These are phyloP conservation scores for Pherbina coryleti DNA, from an alignment of 2,888 invertebrate species.

Conservation along the genomic window DNA sequence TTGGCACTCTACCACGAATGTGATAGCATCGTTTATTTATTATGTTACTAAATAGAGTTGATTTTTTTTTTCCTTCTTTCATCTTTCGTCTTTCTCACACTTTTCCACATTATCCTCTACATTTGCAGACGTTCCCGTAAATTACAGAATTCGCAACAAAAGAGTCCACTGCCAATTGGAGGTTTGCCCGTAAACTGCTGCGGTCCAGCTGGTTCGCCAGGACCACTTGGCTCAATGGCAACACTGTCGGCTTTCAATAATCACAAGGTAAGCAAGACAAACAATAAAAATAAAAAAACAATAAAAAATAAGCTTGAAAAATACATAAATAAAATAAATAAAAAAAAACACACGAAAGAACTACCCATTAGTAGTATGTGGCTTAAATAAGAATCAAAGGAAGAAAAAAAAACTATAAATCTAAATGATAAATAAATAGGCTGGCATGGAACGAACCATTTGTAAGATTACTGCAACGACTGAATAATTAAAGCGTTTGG, in stretches of 20 bases:
- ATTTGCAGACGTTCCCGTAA: constrained; percentile 78
- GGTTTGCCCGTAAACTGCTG: constrained; percentile 86
- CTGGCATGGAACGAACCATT: not conserved
- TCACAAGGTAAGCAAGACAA: constrained; percentile 75
- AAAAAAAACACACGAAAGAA: not conserved
- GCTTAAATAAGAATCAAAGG: constrained; percentile 4
- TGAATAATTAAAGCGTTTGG: no score
- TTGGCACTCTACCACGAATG: constrained; percentile 9
- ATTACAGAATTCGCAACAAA: constrained; percentile 78
- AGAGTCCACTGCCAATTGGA: constrained; percentile 77
- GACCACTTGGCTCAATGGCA: constrained; percentile 85
- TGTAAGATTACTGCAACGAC: no score
- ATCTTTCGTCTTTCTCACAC: not conserved
- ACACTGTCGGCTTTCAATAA: constrained; percentile 87
- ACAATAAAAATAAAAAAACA: not conserved
- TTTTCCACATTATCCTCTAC: not conserved
- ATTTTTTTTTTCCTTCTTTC: not conserved
- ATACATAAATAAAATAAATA: not conserved
- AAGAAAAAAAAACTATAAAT: constrained; percentile 11
- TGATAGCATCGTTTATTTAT: constrained; percentile 34
- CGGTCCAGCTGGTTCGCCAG: constrained; percentile 83
- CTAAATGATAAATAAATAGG: constrained; percentile 23
- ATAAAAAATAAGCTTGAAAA: not conserved
- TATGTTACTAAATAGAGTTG: constrained; percentile 24
- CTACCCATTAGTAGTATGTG: constrained; percentile 35